These are phyloP conservation scores for Panorpa germanica DNA, from an alignment of 2,888 invertebrate genomes.

Conservation along the genomic window DNA sequence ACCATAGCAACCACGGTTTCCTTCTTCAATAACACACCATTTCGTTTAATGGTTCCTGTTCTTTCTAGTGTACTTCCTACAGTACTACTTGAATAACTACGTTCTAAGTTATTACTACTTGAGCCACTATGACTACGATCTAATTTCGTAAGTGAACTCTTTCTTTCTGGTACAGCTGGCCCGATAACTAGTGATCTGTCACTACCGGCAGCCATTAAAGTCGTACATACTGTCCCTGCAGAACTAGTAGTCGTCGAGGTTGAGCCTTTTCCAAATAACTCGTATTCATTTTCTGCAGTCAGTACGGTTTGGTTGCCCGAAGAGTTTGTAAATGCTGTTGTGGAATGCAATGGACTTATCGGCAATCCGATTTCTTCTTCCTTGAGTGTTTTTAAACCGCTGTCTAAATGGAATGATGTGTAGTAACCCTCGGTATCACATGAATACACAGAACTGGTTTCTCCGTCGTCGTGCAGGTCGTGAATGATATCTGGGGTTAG, in stretches of 20 bases:
- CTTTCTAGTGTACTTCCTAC: constrained; percentile 24
- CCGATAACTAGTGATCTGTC: constrained; percentile 40
- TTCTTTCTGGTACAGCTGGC: constrained; percentile 67
- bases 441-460: constrained; percentile 81
- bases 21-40: constrained; percentile 23
- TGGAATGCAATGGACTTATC: constrained; percentile 51
- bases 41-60: constrained; percentile 26
- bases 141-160: constrained; percentile 49
- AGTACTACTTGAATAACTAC: constrained; percentile 27
- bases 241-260: constrained; percentile 83
- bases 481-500: constrained; percentile 67
- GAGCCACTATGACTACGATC: constrained; percentile 31
- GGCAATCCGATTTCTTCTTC: constrained; percentile 46
- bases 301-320: constrained; percentile 48
- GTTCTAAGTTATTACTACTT: constrained; percentile 35
- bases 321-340: constrained; percentile 47
- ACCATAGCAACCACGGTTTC: constrained; percentile 38
- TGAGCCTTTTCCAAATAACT: constrained; percentile 78
- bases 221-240: constrained; percentile 76
- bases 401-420: constrained; percentile 93
- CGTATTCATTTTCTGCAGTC: constrained; percentile 74
- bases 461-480: constrained; percentile 64
- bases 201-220: constrained; percentile 49
- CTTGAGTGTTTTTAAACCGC: constrained; percentile 70
- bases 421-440: constrained; percentile 96